These are phyloP conservation scores for Myiothlypis coronata DNA, from an alignment of 2,797 vertebrate species.

Conservation along the genomic window DNA sequence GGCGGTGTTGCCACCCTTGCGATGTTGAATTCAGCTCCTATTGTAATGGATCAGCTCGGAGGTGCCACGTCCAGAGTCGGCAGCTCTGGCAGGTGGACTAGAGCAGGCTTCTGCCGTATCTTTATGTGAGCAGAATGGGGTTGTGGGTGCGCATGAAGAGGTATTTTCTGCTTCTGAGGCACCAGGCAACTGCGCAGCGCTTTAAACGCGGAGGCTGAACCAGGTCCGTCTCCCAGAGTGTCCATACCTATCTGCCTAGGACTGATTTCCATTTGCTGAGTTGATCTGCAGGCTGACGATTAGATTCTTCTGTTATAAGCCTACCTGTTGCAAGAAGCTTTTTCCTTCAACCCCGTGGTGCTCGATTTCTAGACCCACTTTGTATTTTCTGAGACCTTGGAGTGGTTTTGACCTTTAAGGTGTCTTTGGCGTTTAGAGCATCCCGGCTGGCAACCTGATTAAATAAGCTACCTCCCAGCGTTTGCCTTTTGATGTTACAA, in stretches of 20 bases:
- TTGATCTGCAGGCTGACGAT: background rate
- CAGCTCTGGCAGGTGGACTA: background rate
- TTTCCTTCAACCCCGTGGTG: background rate
- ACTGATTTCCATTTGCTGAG: background rate
- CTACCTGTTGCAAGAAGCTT: conserved; percentile 21
- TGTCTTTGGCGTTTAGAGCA: conserved; percentile 9
- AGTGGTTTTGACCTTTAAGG: conserved; percentile 28
- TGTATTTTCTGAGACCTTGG: background rate
- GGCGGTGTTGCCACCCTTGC: background rate
- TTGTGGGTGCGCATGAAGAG: background rate
- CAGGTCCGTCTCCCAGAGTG: background rate
- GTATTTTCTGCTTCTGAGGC: conserved; percentile 2
- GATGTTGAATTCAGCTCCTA: background rate
- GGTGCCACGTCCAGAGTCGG: background rate
- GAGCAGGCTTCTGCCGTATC: background rate
- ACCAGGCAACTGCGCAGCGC: conserved; percentile 34
- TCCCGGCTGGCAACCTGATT: conserved; percentile 35
- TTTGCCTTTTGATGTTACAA: conserved; percentile 55
- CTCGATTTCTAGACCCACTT: background rate
- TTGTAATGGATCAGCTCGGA: background rate
- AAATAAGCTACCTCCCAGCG: conserved; percentile 36
- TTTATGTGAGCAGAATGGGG: conserved; percentile 38
- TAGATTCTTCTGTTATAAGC: background rate
- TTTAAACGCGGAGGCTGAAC: background rate
- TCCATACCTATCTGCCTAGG: background rate